Conservation (phyloP, 2,888 invertebrate species). For the Orthonevra nobilis region DNA sequence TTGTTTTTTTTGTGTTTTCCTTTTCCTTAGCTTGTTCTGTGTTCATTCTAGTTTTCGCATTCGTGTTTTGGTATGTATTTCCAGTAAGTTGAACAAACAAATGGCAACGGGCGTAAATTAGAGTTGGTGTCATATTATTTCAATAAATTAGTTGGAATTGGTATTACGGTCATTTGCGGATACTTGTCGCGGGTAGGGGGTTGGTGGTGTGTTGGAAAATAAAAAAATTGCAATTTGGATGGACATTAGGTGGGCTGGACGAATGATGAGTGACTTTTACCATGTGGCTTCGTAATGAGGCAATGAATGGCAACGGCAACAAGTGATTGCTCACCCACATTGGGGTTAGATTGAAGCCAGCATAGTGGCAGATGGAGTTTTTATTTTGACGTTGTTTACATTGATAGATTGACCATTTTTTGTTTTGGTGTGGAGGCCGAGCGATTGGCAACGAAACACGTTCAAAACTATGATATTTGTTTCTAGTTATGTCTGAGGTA, state of each 20-base stretch:
- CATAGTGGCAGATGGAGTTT: neutral
- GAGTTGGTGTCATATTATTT: conserved; percentile 65
- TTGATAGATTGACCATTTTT: conserved; percentile 1
- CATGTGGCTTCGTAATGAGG: conserved; percentile 35
- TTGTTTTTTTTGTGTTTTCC: conserved; percentile 11
- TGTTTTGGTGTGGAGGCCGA: too few relatives aligned
- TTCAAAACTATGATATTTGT: too few relatives aligned
- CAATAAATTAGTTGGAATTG: conserved; percentile 58
- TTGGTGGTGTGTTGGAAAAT: neutral
- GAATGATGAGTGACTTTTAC: conserved; percentile 31
- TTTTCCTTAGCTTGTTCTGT: too few relatives aligned
- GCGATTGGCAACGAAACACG: too few relatives aligned
- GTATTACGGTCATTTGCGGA: conserved; percentile 47
- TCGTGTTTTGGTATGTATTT: conserved; percentile 34
- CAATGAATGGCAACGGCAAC: conserved; percentile 22
- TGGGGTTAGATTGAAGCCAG: neutral
- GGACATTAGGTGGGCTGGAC: conserved; percentile 35
- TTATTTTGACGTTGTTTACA: neutral
- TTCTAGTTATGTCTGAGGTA: too few relatives aligned
- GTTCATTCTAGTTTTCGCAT: too few relatives aligned
- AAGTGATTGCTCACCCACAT: conserved; percentile 41
- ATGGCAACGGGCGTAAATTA: conserved; percentile 50
- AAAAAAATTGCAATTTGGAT: neutral
- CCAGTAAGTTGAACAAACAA: conserved; percentile 50
- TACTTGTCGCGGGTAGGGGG: neutral